Evolutionary conservation across 2,888 invertebrate species (phyloP), one percentile per base, ranked within the genome.

Genomic region (Chloroclystis v-ata): DNA sequence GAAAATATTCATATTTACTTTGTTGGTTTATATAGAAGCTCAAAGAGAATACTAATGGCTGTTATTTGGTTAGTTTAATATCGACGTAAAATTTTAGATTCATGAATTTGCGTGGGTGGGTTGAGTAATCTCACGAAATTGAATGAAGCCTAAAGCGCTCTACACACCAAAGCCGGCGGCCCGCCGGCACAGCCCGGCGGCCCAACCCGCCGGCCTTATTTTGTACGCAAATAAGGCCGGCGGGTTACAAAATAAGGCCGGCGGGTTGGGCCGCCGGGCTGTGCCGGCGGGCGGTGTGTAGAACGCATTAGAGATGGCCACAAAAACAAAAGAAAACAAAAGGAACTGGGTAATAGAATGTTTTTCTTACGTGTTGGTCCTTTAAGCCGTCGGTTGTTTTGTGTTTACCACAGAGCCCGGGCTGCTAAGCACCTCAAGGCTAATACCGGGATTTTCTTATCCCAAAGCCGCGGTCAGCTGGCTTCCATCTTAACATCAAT

Each of bases 401-500:
- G 66, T 75, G 68, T 67, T 69, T 65, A 64, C 61, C 59, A 65
- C 65, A 65, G 67, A 74, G 65, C 60, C 65, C 57, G 42, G 60
- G 63, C 48, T 67, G 68, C 66, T 67, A 67, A 70, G 66, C 71
- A 73, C 73, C 73, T 72, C 67, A 65, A 67, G 69, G 73, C 66
- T 79, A 75, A 78, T 68, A 67, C 75, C 57, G 65, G 77, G 78
- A 75, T 79, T 71, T 67, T 64, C 73, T 80, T 80, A 80, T 80
- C 77, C 67, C 62, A 60, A 58, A 61, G 57, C 57, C 49, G 71
- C 66, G 76, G 78, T 75, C 77, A 75, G 72, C 64, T 53, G 63
- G 55, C 52, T 50, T 56, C 54, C 59, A 72, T 61, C 71, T 75
- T 72, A 69, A 72, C 71, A 73, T 66, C 79, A 76, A 80, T 81